phyloP scores from a whole-genome alignment of 2,797 vertebrate species.

The Vespertilio murinus region DNA sequence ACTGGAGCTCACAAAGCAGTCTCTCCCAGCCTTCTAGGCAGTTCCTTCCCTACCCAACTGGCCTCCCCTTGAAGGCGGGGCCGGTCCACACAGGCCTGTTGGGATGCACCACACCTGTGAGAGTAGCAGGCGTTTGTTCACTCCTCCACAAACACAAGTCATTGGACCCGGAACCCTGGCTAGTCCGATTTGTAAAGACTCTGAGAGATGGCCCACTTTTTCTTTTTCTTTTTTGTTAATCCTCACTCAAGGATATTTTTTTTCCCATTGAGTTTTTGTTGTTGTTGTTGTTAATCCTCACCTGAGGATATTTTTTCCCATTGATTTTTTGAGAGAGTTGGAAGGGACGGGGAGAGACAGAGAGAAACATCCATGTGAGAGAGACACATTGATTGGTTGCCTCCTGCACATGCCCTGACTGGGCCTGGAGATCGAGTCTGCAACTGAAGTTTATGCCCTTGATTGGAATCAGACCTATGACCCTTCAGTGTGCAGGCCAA shows the following conservation, averaged over 20 bases:
- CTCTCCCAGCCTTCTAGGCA: neutral
- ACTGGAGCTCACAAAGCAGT: accelerated
- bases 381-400: neutral
- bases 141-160: no score
- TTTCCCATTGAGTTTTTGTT: no score
- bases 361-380: neutral
- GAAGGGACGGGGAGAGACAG: neutral
- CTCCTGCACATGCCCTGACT: neutral
- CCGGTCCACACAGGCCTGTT: accelerated
- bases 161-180: neutral
- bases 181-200: no score
- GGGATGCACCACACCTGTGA: accelerated
- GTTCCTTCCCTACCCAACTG: accelerated
- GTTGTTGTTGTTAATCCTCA: no score
- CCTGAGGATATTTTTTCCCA: no score
- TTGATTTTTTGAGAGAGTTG: neutral
- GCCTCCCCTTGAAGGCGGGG: neutral
- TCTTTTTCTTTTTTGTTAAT: no score
- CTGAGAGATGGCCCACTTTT: neutral
- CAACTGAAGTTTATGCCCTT: neutral
- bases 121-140: accelerated
- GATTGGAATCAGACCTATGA: neutral
- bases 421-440: neutral
- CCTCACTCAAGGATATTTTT: no score
- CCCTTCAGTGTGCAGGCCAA: no score